A percentile compares a stretch with the other conserved stretches of the same genome.
phyloP scores from a whole-genome alignment of 2,113 vertebrate genomes.

The Mixornis gularis region DNA sequence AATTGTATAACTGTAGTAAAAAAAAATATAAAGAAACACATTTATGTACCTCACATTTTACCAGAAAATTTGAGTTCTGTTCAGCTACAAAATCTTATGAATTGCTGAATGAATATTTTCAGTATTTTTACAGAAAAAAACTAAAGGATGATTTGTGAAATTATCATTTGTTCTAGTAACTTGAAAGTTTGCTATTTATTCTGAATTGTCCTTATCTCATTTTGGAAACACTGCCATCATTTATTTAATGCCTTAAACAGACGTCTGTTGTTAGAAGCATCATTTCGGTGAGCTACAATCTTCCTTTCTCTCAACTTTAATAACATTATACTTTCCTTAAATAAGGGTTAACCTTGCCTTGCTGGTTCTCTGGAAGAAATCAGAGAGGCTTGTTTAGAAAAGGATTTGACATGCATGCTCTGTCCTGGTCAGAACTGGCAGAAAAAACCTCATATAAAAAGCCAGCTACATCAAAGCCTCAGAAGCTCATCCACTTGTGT shows the following conservation, averaged over 20 bases:
- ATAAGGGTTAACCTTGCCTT: conserved; percentile 9
- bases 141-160: neutral
- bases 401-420: conserved; percentile 34
- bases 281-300: neutral
- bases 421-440: conserved; percentile 14
- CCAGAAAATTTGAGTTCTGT: neutral
- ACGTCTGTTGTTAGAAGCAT: neutral
- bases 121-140: neutral
- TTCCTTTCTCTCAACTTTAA: neutral
- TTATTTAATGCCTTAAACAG: neutral
- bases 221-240: neutral
- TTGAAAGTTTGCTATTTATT: neutral
- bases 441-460: conserved; percentile 33
- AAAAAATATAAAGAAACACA: neutral
- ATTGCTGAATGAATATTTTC: neutral
- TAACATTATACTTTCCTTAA: neutral
- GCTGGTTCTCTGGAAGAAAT: conserved; percentile 20
- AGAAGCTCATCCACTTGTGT: neutral
- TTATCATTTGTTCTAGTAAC: neutral
- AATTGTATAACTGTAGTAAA: neutral
- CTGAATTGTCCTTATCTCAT: neutral
- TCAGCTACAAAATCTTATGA: neutral
- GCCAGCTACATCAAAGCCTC: conserved; percentile 27
- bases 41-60: neutral
- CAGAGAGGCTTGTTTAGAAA: conserved; percentile 38